Evolutionary conservation across 64 coral and sea anemone genomes (phyloP), one percentile per base, ranked within the genome.

Genomic region (Montipora cactus): DNA sequence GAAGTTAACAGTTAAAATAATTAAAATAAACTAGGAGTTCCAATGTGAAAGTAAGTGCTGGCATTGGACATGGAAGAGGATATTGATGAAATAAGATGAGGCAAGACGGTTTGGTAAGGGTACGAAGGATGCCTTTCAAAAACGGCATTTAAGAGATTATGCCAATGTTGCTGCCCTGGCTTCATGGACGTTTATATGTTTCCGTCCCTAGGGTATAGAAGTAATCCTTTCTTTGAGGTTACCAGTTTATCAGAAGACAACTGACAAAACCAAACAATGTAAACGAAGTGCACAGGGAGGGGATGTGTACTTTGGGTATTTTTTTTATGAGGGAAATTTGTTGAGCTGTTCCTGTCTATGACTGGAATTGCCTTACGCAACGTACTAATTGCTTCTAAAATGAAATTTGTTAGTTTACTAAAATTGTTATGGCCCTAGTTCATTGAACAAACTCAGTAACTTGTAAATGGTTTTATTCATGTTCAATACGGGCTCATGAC

Each of bases 1-100:
- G 37, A 37, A 37, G 37, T 37, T 37, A 37, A 37, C 37, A 37
- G 37, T 37, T 37, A 37, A 37, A 37, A 37, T 37, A 37, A 37
- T 37, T 37, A 37, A 37, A 37, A 37, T 57, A 19, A 19, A 70
- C 67, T 70, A 16, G 67, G 67, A 70, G 67, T 70, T 70, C n/a
- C 67, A 70, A 70, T 70, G 67, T 70, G 67, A 70, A 70, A 70
- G 67, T 70, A 70, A 70, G 67, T 70, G 67, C 67, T 70, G 53
- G 67, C 18, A 14, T 70, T 70, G 67, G 67, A 70, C 12, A 70
- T 14, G 67, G 67, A 70, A 70, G 67, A 70, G 67, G 53, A 57
- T 11, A 19, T 70, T 70, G 67, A 70, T 70, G n/a, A 70, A 70
- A 70, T 14, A 70, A 70, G 14, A 70, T 70, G 67, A 70, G 67